These are phyloP conservation scores for Drosophila ambigua DNA, from an alignment of 1,140 invertebrate genomes.

Conservation along the genomic window DNA sequence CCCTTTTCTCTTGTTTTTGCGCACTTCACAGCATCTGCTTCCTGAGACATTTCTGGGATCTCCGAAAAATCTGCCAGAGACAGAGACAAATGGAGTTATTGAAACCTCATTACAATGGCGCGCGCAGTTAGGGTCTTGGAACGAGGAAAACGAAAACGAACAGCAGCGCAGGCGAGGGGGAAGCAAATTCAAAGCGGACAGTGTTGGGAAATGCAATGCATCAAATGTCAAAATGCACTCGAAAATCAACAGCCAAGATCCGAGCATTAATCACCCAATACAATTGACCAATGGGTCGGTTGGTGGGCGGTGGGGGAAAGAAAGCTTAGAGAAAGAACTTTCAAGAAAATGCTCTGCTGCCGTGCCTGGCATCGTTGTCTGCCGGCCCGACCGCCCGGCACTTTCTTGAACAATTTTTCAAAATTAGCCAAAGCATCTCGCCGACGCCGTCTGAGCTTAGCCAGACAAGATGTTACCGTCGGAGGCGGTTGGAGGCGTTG, in stretches of 20 bases:
- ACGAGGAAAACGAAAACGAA: not conserved
- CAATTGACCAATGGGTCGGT: slow-evolving; percentile 49
- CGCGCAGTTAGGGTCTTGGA: slow-evolving; percentile 3
- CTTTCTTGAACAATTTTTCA: slow-evolving; percentile 78
- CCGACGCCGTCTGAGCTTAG: slow-evolving; percentile 39
- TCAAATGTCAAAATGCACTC: slow-evolving; percentile 80
- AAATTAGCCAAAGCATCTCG: slow-evolving; percentile 69
- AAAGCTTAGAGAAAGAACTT: slow-evolving; percentile 44
- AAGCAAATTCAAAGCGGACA: slow-evolving; percentile 11
- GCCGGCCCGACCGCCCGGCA: slow-evolving; percentile 42
- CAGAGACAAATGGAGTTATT: slow-evolving; percentile 80
- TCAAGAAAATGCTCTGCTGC: slow-evolving; percentile 44
- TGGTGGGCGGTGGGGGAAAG: not conserved
- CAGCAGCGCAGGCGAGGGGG: not conserved
- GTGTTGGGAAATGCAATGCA: slow-evolving; percentile 67
- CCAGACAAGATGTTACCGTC: slow-evolving; percentile 39
- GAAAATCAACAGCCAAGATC: slow-evolving; percentile 76
- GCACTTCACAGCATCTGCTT: slow-evolving; percentile 31
- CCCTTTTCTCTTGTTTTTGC: not conserved
- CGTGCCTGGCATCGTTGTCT: not conserved
- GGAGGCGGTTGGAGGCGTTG: not conserved
- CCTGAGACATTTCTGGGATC: slow-evolving; percentile 22
- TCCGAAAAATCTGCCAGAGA: slow-evolving; percentile 59
- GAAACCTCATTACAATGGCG: slow-evolving; percentile 78
- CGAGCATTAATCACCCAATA: slow-evolving; percentile 69